Conservation (phyloP, 2,113 vertebrate species). For the Cacatua alba region DNA sequence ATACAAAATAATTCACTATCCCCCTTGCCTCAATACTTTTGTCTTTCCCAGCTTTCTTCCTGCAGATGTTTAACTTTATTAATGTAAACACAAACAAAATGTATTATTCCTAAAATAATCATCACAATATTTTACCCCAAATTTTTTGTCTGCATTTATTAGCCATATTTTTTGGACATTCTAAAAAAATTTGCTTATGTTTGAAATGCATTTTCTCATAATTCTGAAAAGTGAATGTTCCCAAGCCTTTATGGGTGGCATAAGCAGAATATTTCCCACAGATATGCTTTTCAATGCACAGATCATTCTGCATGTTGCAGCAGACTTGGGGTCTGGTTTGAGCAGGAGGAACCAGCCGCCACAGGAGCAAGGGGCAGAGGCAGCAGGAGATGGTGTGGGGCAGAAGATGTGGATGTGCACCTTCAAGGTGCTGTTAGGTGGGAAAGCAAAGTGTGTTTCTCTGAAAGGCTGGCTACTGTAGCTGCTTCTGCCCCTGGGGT, state of each 20-base stretch:
- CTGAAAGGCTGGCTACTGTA: background rate
- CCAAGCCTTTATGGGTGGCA: background rate
- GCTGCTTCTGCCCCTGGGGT: background rate
- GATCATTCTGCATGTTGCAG: background rate
- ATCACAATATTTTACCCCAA: background rate
- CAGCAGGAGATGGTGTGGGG: background rate
- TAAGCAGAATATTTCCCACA: background rate
- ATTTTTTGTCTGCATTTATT: background rate
- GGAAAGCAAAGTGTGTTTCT: background rate
- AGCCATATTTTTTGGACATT: background rate
- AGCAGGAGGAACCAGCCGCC: background rate
- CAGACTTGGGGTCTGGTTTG: background rate
- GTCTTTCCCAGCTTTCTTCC: background rate
- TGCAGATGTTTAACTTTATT: background rate
- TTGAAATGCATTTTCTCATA: background rate
- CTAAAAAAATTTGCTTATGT: background rate
- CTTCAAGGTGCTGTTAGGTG: background rate
- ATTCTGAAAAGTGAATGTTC: background rate
- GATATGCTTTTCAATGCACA: background rate
- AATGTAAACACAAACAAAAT: background rate
- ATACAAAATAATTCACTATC: background rate
- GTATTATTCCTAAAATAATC: background rate
- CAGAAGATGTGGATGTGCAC: background rate
- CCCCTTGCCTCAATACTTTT: background rate
- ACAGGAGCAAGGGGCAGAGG: background rate